Base-by-base conservation (phyloP, 2,888 invertebrate species). In the Leucophora obtusa region DNA sequence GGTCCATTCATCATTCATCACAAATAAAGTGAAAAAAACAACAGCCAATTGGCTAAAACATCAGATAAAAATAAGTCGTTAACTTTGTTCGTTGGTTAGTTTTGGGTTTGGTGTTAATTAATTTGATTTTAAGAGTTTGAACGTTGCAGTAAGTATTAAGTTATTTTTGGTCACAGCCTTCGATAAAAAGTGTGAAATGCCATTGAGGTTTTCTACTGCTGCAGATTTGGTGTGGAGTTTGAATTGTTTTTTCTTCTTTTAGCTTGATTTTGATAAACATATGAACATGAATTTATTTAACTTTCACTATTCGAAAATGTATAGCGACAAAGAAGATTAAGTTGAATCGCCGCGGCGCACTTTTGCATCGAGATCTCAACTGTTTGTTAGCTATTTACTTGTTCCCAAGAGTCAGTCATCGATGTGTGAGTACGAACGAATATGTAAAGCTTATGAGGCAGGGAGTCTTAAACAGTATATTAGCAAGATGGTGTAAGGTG, bases 261-360 rank as follows among this genome's bases (percentile, higher is more conserved):
- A 59, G 33, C 38, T 66, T 18, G 17, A 33, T 54, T 54, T 33
- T 50, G 51, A 63, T 69, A 63, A 75, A 71, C 62, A 75, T 56
- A 62, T 75, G 75, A 62, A 74, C 28, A 69, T 76, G 63, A 71
- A 77, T 77, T 73, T 70, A 66, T 77, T 70, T 77, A 81, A 81
- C 81, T 81, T 81, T 81, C 81, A 81, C 81, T 81, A 73, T 70
- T 81, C 56, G 77, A 70, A 81, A 81, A 72, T 79, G 28, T 80
- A 81, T 35, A 66, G 77, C 77, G 77, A 53, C 77, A 77, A 70
- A 77, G 77, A 77, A 74, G 81, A 77, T 77, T 73, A 76, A 69
- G 69, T 69, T 80, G 59, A 76, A 59, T 43, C 65, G 56, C 15
- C 24, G 54, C 24, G n/a, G 54, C 68, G 56, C 65, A 81, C 73